Evolutionary conservation across 2,113 vertebrate genomes (phyloP), one percentile per base, ranked within the genome.

Genomic region (Fulica atra): DNA sequence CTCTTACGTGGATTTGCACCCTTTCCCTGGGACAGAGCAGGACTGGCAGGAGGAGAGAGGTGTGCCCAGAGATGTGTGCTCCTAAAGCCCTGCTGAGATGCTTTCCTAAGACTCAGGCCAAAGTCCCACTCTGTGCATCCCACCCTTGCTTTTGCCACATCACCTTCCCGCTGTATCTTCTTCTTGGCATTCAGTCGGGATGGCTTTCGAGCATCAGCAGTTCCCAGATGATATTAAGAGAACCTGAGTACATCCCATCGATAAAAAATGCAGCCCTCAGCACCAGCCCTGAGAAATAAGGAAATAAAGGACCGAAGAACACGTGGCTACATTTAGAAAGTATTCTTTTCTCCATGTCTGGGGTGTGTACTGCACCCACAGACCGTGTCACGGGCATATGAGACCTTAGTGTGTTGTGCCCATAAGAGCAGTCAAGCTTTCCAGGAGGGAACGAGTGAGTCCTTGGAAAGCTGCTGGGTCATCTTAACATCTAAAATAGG

Each of bases 201-300:
- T 70, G 33, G 82, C 80, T 96, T 92, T 91, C 88, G 61, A 85
- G 59, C 92, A 38, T 57, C 89, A 92, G 35, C 85, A 77, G 61
- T 77, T 95, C 91, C 92, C 82, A 95, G 83, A 73, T 77, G 63
- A 29, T 23, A 51, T 72, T 94, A 85, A 82, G 65, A 73, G 46
- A 70, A 92, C 46, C 42, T 13, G 48, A 88, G 53, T 59, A 44
- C 68, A 71, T 63, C 79, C 65, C 83, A 64, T 92, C 28, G 16
- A 82, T 86, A 28, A 53, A 50, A 53, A 90, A 60, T 3, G 64
- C 74, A 72, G 48, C 85, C 73, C 86, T 90, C 59, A 61, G 65
- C 74, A 61, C 59, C 84, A 91, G 81, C 72, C 77, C 61, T 79
- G 77, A 59, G 69, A 92, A 71, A 74, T 81, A 54, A 95, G 83